Percentiles rank a stretch among this genome's conserved stretches.
Conservation (phyloP, 2,797 vertebrate genomes). For the Sebastes minor region DNA sequence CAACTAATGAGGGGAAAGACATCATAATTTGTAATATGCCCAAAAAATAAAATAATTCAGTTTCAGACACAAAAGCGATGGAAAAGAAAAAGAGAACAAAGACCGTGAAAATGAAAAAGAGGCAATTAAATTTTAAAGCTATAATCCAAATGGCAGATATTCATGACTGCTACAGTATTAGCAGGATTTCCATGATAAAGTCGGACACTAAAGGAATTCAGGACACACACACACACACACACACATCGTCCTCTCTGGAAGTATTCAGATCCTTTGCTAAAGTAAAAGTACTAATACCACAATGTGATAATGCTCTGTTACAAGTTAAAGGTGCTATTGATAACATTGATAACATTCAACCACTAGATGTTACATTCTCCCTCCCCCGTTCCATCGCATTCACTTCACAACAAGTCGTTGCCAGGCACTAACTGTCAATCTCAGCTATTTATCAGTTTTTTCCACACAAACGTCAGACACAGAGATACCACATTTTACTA, state of each 20-base stretch:
- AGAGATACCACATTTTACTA: too few relatives aligned
- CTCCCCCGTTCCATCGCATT: too few relatives aligned
- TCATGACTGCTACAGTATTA: background rate
- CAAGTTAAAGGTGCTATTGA: background rate
- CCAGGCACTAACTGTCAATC: too few relatives aligned
- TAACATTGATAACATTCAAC: too few relatives aligned
- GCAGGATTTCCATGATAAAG: slow-evolving; percentile 3
- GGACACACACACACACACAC: background rate
- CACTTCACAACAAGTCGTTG: too few relatives aligned
- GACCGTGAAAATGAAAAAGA: background rate
- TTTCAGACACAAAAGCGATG: background rate
- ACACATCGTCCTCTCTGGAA: background rate
- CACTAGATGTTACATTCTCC: too few relatives aligned
- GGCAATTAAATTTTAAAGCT: background rate
- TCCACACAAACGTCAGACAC: too few relatives aligned
- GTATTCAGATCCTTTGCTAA: background rate
- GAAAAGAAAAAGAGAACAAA: background rate
- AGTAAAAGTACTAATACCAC: background rate
- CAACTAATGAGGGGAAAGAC: background rate
- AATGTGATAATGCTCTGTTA: background rate
- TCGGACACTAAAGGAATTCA: slow-evolving; percentile 6
- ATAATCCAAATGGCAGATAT: slow-evolving; percentile 5
- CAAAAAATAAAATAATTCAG: background rate
- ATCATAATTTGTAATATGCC: background rate
- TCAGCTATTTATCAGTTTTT: too few relatives aligned